Evolutionary conservation across 2,113 vertebrate species (phyloP).

Genomic region (Pseudonaja textilis): DNA sequence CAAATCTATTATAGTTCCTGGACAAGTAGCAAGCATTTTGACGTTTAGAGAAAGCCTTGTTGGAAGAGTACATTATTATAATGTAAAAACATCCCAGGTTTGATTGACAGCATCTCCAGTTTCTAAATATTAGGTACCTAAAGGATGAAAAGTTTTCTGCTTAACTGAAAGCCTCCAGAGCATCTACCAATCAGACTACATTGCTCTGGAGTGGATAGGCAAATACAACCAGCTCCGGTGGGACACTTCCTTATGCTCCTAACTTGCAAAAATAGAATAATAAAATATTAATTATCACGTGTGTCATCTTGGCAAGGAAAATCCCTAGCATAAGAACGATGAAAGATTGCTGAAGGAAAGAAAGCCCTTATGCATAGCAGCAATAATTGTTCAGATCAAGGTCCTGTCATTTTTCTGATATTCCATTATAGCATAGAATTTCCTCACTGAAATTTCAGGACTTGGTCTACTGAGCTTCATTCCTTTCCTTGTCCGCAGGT

Average conservation of each 20-base stretch:
- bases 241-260: too few relatives aligned
- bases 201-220: background rate
- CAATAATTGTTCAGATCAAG: background rate
- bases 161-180: background rate
- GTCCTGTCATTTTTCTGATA: background rate
- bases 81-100: background rate
- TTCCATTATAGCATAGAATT: background rate
- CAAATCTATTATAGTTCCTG: background rate
- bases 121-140: background rate
- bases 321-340: background rate
- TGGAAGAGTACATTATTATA: background rate
- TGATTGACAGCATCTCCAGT: background rate
- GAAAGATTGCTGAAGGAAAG: background rate
- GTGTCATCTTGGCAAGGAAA: background rate
- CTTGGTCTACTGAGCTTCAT: background rate
- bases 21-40: background rate
- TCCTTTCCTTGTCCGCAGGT: background rate
- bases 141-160: background rate
- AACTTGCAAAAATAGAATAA: background rate
- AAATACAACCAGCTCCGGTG: background rate
- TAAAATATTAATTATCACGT: background rate
- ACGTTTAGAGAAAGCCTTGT: background rate
- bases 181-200: background rate
- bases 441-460: background rate
- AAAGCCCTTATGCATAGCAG: background rate